Evolutionary conservation across 2,113 vertebrate genomes (phyloP).

Genomic region (Ranitomeya variabilis): DNA sequence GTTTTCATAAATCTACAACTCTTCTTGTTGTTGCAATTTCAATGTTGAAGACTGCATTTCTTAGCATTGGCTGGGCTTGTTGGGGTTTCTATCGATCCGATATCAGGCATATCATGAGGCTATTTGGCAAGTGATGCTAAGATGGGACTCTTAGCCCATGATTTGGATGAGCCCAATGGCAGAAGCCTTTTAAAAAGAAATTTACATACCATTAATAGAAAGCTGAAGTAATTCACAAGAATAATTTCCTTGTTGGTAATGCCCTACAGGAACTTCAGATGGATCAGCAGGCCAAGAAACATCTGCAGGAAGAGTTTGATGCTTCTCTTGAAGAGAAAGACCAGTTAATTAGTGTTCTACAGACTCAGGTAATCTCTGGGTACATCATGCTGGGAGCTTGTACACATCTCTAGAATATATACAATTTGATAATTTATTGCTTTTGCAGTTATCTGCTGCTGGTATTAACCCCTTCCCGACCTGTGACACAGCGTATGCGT

Average conservation of each 20-base stretch:
- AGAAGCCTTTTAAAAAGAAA: not conserved
- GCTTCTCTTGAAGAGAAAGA: conserved; percentile 94
- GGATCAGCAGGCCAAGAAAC: conserved; percentile 97
- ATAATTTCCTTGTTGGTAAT: not conserved
- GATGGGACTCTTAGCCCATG: not conserved
- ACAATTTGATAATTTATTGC: no score
- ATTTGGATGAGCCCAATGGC: no score
- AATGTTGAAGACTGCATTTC: not conserved
- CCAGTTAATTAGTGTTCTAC: conserved; percentile 91
- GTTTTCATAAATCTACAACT: no score
- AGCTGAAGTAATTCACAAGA: not conserved
- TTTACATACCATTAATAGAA: not conserved
- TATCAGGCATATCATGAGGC: not conserved
- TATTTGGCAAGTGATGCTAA: not conserved
- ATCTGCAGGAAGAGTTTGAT: conserved; percentile 97
- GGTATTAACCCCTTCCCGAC: no score
- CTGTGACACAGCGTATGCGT: no score
- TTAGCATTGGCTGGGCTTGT: not conserved
- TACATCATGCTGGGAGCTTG: not conserved
- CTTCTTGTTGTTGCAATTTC: no score
- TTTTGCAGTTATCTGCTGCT: no score
- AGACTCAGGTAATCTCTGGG: conserved; percentile 82
- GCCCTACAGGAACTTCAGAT: conserved; percentile 90
- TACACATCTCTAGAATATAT: no score
- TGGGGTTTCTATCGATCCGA: not conserved